Conservation (phyloP, 1,140 invertebrate genomes). For the Pectinophora gossypiella region DNA sequence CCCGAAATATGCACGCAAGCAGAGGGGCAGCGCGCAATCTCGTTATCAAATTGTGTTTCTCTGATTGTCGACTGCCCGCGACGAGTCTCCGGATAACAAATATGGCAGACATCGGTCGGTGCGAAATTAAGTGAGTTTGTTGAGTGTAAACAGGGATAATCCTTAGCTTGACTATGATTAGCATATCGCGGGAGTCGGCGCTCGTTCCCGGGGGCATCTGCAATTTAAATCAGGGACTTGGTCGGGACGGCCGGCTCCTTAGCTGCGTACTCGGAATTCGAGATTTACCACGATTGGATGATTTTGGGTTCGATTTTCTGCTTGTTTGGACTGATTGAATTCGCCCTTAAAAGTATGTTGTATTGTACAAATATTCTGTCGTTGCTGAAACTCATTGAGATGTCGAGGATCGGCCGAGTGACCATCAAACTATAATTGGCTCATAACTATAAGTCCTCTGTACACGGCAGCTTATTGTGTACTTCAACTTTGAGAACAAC, state of each 20-base stretch:
- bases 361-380: constrained; percentile 20
- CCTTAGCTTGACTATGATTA: constrained; percentile 73
- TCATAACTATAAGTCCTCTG: no score
- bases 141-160: constrained; percentile 75
- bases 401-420: no score
- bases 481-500: no score
- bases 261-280: constrained; percentile 62
- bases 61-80: background rate
- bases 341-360: constrained; percentile 44
- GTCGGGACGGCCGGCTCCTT: constrained; percentile 51
- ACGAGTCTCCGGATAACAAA: constrained; percentile 27
- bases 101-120: constrained; percentile 59
- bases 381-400: no score
- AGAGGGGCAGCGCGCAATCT: no score
- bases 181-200: constrained; percentile 68
- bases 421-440: no score
- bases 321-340: constrained; percentile 65
- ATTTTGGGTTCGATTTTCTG: constrained; percentile 69
- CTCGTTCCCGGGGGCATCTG: constrained; percentile 58
- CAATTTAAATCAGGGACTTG: constrained; percentile 70
- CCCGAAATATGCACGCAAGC: no score
- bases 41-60: background rate
- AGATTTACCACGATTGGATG: constrained; percentile 68
- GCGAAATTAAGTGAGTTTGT: constrained; percentile 73
- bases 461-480: no score